Conservation (phyloP, 2,797 vertebrate species). For the Acrocephalus scirpaceus region DNA sequence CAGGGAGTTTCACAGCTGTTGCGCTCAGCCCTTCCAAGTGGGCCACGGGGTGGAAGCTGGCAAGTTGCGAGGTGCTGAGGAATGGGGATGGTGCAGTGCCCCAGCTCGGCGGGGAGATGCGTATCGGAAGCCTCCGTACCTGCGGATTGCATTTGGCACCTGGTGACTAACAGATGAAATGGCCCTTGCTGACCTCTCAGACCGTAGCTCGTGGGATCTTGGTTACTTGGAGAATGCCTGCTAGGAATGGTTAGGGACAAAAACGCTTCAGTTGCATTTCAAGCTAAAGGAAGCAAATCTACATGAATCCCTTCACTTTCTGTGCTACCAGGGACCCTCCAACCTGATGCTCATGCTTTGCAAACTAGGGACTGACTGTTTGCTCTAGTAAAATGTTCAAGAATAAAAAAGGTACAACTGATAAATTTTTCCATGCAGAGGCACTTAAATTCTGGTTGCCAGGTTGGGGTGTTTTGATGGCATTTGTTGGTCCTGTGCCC, state of each 20-base stretch:
- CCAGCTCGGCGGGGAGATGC: neutral
- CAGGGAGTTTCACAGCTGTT: constrained; percentile 18
- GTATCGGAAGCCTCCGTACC: neutral
- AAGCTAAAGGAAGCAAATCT: neutral
- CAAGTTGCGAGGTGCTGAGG: neutral
- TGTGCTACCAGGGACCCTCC: neutral
- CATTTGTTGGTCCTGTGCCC: neutral
- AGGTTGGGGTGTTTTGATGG: neutral
- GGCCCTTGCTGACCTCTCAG: neutral
- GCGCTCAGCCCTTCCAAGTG: neutral
- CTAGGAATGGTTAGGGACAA: neutral
- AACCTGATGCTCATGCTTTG: fast-evolving
- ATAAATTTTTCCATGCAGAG: neutral
- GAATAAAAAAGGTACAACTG: fast-evolving
- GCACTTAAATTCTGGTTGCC: neutral
- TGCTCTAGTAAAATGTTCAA: neutral
- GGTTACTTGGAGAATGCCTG: neutral
- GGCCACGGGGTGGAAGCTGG: constrained; percentile 15
- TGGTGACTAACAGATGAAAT: neutral
- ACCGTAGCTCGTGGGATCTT: fast-evolving
- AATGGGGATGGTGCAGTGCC: neutral
- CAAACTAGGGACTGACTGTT: neutral
- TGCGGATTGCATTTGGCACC: fast-evolving
- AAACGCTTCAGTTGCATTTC: fast-evolving
- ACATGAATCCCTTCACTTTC: fast-evolving